A percentile compares a stretch with the other conserved stretches of the same genome.
Conservation (phyloP, 2,797 vertebrate genomes). For the Neosilurus mollespiculum region DNA sequence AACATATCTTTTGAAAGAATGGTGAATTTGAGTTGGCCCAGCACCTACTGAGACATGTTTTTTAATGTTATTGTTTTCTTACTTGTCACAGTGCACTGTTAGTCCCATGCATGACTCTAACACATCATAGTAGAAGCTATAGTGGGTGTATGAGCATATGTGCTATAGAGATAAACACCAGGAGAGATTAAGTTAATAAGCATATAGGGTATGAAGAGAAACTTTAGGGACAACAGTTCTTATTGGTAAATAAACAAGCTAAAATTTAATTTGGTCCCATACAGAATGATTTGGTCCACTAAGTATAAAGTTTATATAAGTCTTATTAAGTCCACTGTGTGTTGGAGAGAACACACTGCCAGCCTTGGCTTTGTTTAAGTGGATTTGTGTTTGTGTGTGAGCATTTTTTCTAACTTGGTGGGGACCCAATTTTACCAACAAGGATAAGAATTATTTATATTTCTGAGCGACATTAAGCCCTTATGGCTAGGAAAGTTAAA, state of each 20-base stretch:
- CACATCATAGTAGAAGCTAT: not conserved
- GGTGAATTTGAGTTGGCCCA: not conserved
- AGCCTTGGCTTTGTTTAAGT: conserved; percentile 4
- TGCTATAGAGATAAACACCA: not conserved
- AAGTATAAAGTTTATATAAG: conserved; percentile 11
- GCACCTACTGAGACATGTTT: not conserved
- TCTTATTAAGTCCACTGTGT: conserved; percentile 26
- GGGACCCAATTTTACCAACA: not conserved
- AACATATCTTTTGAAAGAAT: not conserved
- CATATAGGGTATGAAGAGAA: too few relatives aligned
- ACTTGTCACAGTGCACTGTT: not conserved
- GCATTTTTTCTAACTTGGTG: not conserved
- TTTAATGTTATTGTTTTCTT: too few relatives aligned
- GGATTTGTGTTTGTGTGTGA: not conserved
- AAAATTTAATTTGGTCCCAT: not conserved
- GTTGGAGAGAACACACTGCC: conserved; percentile 4
- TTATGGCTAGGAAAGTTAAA: not conserved
- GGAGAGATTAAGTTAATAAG: not conserved
- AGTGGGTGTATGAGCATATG: not conserved
- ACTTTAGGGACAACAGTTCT: not conserved
- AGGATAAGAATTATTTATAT: not conserved
- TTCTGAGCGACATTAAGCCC: not conserved
- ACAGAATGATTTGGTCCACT: conserved; percentile 10
- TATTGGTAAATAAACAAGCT: not conserved
- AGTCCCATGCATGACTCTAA: not conserved